These are phyloP conservation scores for Mystacides longicornis DNA, from an alignment of 2,888 invertebrate genomes.

Conservation along the genomic window DNA sequence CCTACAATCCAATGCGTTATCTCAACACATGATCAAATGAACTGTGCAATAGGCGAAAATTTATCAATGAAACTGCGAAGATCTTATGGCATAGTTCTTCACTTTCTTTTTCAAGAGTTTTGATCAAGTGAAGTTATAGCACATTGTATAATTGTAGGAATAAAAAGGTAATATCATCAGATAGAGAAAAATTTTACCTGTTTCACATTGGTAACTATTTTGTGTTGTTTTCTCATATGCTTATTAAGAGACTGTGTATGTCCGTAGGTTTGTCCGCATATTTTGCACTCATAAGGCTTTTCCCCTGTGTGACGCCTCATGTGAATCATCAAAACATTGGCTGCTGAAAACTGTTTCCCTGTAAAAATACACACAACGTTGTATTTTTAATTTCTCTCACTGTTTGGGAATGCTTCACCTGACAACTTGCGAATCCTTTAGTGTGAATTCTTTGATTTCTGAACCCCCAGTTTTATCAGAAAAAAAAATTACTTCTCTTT, in stretches of 20 bases:
- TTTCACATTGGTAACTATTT: constrained; percentile 20
- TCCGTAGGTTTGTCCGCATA: constrained; percentile 32
- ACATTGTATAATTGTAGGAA: too few relatives aligned
- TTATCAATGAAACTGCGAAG: too few relatives aligned
- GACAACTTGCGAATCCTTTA: background rate
- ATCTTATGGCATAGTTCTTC: too few relatives aligned
- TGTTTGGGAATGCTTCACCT: background rate
- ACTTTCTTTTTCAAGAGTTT: too few relatives aligned
- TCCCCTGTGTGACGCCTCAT: constrained; percentile 28
- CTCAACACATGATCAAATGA: too few relatives aligned
- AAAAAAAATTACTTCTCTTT: too few relatives aligned
- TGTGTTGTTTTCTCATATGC: constrained; percentile 33
- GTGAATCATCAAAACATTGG: constrained; percentile 26
- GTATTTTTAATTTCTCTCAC: too few relatives aligned
- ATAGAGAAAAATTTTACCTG: constrained; percentile 12
- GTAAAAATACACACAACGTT: background rate
- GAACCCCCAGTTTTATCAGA: too few relatives aligned
- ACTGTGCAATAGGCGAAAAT: too few relatives aligned
- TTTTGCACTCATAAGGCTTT: constrained; percentile 28
- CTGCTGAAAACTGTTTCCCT: constrained; percentile 25
- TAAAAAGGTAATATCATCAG: too few relatives aligned
- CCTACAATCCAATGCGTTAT: too few relatives aligned
- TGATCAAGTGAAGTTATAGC: too few relatives aligned
- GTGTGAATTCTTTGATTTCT: background rate
- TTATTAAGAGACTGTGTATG: constrained; percentile 38